A percentile compares a stretch with the other conserved stretches of the same genome.
phyloP scores from a whole-genome alignment of 2,888 invertebrate genomes.

The Dasysyrphus tricinctus region DNA sequence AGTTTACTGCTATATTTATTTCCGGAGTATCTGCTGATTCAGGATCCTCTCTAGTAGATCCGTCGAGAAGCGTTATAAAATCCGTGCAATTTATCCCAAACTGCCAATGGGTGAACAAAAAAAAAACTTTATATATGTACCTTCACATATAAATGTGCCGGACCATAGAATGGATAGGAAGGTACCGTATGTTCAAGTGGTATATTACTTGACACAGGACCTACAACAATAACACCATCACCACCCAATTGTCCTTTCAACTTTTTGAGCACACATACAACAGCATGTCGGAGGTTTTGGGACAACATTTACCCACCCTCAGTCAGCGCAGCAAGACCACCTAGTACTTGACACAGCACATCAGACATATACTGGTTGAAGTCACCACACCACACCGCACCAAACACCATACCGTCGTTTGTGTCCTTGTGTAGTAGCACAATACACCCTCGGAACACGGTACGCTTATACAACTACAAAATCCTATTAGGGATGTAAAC shows the following conservation, averaged over 20 bases:
- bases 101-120: constrained; percentile 12
- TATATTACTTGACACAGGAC: constrained; percentile 34
- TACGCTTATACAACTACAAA: constrained; percentile 74
- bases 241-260: constrained; percentile 45
- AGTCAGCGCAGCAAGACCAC: not conserved
- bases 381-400: too few relatives aligned
- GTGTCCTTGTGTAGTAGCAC: constrained; percentile 18
- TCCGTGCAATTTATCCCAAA: constrained; percentile 66
- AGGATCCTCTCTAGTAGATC: constrained; percentile 39
- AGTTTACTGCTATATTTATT: constrained; percentile 66
- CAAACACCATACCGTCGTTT: not conserved
- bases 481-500: constrained; percentile 82
- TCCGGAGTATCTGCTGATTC: constrained; percentile 63
- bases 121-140: not conserved
- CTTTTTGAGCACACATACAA: constrained; percentile 24
- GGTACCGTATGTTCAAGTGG: not conserved
- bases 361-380: not conserved
- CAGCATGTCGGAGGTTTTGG: not conserved
- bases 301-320: not conserved
- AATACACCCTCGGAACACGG: constrained; percentile 39
- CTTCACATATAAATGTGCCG: not conserved
- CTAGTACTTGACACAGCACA: constrained; percentile 22
- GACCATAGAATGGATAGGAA: constrained; percentile 7
- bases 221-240: constrained; percentile 3
- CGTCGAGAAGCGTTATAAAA: constrained; percentile 52